phyloP scores from a whole-genome alignment of 2,797 vertebrate species.

The Oreochromis mossambicus region DNA sequence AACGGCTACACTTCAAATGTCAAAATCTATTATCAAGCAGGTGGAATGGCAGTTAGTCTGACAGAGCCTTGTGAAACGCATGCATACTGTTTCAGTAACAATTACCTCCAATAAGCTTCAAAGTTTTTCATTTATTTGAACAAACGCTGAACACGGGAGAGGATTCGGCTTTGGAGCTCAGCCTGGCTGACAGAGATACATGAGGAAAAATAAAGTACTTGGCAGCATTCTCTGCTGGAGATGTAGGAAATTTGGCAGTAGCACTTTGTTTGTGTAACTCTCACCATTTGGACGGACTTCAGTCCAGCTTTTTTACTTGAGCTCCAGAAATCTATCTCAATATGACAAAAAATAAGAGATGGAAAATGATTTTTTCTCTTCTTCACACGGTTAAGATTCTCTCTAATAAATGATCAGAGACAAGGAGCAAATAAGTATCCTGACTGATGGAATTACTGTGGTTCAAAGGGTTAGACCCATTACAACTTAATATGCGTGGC shows the following conservation, averaged over 20 bases:
- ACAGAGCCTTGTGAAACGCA: not conserved
- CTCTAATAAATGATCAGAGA: not conserved
- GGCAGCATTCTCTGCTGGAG: constrained; percentile 11
- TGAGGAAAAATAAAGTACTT: not conserved
- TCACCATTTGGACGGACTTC: constrained; percentile 27
- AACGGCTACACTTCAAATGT: not conserved
- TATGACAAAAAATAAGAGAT: not conserved
- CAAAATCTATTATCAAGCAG: constrained; percentile 30
- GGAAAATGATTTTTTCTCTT: not conserved
- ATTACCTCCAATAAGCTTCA: constrained; percentile 31
- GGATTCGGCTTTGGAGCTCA: constrained; percentile 13
- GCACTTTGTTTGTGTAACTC: constrained; percentile 25
- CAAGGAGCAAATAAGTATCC: not conserved
- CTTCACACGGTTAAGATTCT: not conserved
- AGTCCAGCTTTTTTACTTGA: not conserved
- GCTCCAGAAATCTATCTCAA: constrained; percentile 9
- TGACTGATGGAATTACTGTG: not conserved
- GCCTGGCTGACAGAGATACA: constrained; percentile 39
- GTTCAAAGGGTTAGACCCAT: not conserved
- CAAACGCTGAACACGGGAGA: not conserved
- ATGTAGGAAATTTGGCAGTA: not conserved
- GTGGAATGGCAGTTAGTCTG: constrained; percentile 3
- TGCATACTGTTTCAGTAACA: not conserved
- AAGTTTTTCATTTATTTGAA: constrained; percentile 13
- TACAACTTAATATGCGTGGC: not conserved